These are phyloP conservation scores for Poeciliopsis presidionis DNA, from an alignment of 2,797 vertebrate species.

Conservation along the genomic window DNA sequence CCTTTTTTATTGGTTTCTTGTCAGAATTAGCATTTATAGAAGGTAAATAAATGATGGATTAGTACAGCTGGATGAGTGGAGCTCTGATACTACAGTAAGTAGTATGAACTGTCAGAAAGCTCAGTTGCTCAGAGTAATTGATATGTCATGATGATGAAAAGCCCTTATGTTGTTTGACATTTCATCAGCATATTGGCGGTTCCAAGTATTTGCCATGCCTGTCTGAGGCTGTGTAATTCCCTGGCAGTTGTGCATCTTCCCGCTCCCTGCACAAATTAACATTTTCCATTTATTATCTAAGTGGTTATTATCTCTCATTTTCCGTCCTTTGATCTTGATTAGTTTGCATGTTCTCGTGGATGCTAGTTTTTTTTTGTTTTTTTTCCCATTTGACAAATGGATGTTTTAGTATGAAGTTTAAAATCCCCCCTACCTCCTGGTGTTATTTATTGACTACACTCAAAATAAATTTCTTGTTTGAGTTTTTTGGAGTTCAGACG, in stretches of 20 bases:
- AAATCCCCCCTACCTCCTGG: slow-evolving; percentile 18
- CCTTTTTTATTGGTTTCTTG: slow-evolving; percentile 1
- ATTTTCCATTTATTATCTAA: slow-evolving; percentile 56
- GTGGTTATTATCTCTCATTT: slow-evolving; percentile 66
- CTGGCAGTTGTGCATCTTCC: slow-evolving; percentile 49
- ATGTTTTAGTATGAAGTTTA: slow-evolving; percentile 50
- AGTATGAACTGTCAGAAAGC: slow-evolving; percentile 48
- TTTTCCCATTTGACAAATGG: slow-evolving; percentile 56
- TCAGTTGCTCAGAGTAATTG: slow-evolving; percentile 56
- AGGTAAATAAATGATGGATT: slow-evolving; percentile 55
- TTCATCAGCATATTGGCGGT: slow-evolving; percentile 71
- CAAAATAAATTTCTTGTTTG: slow-evolving; percentile 49
- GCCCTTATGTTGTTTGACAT: slow-evolving; percentile 66
- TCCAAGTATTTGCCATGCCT: slow-evolving; percentile 57
- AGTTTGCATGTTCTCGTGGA: slow-evolving; percentile 41
- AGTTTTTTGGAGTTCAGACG: slow-evolving; percentile 57
- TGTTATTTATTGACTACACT: slow-evolving; percentile 49
- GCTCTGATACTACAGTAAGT: slow-evolving; percentile 48
- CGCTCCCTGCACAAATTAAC: slow-evolving; percentile 51
- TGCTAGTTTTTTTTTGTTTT: slow-evolving; percentile 58
- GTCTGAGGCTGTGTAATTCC: slow-evolving; percentile 61
- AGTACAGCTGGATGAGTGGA: slow-evolving; percentile 39
- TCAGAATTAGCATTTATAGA: slow-evolving; percentile 25
- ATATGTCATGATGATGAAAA: slow-evolving; percentile 69
- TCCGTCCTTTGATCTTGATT: slow-evolving; percentile 55